Percentiles rank a stretch among this genome's conserved stretches.
phyloP scores from a whole-genome alignment of 2,797 vertebrate species.

The Clamator glandarius region DNA sequence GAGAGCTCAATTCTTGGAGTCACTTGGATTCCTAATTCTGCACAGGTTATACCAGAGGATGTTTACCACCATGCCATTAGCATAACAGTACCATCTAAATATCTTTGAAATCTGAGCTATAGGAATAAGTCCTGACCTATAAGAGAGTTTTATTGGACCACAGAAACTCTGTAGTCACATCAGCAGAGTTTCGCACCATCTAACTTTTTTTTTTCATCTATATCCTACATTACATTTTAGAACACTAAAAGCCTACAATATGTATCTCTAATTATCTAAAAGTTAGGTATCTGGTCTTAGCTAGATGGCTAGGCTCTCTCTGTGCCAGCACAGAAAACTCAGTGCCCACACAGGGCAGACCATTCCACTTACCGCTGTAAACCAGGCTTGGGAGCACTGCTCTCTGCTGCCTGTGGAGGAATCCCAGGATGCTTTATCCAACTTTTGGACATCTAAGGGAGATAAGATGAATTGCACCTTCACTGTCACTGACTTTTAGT shows the following conservation, averaged over 20 bases:
- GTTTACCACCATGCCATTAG: fast-evolving
- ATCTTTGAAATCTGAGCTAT: neutral
- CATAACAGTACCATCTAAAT: neutral
- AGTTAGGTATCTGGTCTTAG: neutral
- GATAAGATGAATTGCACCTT: neutral
- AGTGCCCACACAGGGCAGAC: neutral
- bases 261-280: neutral
- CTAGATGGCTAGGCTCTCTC: neutral
- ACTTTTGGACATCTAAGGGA: neutral
- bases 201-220: neutral
- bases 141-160: neutral
- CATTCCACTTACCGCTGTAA: fast-evolving
- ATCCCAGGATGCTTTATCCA: neutral
- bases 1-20: neutral
- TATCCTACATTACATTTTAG: neutral
- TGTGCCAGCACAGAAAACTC: neutral
- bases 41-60: neutral
- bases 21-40: neutral
- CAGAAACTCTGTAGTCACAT: neutral
- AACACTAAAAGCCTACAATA: neutral
- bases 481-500: neutral
- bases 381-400: neutral
- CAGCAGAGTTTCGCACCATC: neutral
- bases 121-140: fast-evolving
- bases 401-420: neutral